A percentile compares a stretch with the other conserved stretches of the same genome.
Evolutionary conservation across 2,113 vertebrate species (phyloP).

Genomic region (Microcebus griseorufus): DNA sequence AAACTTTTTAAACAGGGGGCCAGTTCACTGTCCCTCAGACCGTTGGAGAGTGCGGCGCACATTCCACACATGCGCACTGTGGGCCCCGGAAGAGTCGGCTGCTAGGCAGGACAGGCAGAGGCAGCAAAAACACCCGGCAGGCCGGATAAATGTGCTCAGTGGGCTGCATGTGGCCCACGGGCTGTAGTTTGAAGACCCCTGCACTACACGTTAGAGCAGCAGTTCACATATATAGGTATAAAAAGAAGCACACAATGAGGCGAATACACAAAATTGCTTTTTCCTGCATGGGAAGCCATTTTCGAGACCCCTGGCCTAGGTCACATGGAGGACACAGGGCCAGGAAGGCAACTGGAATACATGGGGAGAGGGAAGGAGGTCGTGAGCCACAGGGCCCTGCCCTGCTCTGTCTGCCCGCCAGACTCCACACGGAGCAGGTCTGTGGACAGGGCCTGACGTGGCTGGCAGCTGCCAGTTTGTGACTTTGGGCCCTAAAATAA

Average conservation of each 20-base stretch:
- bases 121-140: too few species aligned
- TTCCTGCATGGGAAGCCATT: neutral
- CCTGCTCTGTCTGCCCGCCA: accelerated
- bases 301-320: neutral
- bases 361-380: neutral
- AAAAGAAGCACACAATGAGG: neutral
- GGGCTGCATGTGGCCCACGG: too few species aligned
- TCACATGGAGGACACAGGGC: neutral
- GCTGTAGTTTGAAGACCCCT: too few species aligned
- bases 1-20: too few species aligned
- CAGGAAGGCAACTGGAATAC: neutral
- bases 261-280: neutral
- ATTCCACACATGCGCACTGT: too few species aligned
- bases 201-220: neutral
- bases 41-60: too few species aligned
- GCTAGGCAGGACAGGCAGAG: too few species aligned
- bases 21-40: too few species aligned
- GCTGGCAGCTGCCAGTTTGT: neutral
- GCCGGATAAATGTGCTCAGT: too few species aligned
- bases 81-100: too few species aligned
- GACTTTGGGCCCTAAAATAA: neutral
- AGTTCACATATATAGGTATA: neutral
- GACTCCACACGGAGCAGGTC: neutral
- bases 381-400: neutral
- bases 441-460: neutral